Percentiles rank a stretch among this genome's conserved stretches.
Evolutionary conservation across 1,140 invertebrate genomes (phyloP).

Genomic region (Periplaneta americana): DNA sequence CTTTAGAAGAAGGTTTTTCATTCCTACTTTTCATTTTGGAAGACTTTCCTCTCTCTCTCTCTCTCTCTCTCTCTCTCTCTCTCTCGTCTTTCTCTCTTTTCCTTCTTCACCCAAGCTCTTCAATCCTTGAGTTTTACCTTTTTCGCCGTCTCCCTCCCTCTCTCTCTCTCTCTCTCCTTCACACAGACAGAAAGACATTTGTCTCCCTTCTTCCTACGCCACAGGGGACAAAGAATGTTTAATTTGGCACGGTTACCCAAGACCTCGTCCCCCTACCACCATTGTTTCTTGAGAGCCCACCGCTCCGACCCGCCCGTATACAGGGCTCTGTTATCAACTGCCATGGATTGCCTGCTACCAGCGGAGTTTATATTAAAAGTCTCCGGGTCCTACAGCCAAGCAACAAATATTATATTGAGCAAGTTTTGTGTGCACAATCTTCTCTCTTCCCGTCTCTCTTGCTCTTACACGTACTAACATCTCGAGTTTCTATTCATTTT

Average conservation of each 20-base stretch:
- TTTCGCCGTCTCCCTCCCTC: neutral
- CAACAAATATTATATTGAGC: neutral
- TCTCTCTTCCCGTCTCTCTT: neutral
- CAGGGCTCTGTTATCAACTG: neutral
- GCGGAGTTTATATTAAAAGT: neutral
- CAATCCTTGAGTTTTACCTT: neutral
- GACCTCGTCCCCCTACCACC: neutral
- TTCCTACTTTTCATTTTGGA: neutral
- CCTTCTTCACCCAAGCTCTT: neutral
- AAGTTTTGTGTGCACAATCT: no score
- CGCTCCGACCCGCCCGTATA: neutral
- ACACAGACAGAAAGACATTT: neutral
- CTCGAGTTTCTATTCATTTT: neutral
- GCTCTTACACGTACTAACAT: neutral
- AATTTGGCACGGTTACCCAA: neutral
- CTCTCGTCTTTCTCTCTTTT: neutral
- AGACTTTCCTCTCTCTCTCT: neutral
- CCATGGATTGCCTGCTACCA: neutral
- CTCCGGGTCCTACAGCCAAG: neutral
- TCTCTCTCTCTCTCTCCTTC: neutral
- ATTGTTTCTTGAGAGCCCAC: neutral
- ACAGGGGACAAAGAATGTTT: neutral
- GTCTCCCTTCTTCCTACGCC: neutral
- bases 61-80: no score
- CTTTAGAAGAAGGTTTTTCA: neutral